phyloP scores from a whole-genome alignment of 2,113 vertebrate species.

The Tragelaphus strepsiceros region DNA sequence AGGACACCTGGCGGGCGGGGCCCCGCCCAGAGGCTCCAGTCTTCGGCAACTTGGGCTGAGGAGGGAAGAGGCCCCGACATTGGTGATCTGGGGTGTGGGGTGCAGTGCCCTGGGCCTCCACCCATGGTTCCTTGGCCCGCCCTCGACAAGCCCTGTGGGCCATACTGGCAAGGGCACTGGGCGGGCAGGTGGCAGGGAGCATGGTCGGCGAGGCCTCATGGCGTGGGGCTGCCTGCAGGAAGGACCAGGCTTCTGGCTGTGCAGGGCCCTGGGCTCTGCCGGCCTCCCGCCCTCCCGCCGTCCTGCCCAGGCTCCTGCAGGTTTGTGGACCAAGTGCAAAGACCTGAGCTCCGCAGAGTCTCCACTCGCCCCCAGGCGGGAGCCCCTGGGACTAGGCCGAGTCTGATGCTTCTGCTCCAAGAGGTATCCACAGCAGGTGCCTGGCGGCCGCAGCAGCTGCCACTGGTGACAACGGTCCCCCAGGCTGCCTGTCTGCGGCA shows the following conservation, averaged over 20 bases:
- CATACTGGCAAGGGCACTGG: accelerated
- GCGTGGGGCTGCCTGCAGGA: not conserved
- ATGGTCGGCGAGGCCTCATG: accelerated
- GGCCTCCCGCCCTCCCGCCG: accelerated
- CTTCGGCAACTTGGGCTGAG: not conserved
- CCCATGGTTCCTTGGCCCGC: accelerated
- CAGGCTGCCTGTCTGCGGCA: not conserved
- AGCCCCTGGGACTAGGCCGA: not conserved
- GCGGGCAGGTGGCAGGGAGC: not conserved
- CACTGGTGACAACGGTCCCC: accelerated
- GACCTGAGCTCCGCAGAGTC: too few species aligned
- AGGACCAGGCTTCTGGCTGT: not conserved
- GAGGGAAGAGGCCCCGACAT: too few species aligned
- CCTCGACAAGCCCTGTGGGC: accelerated
- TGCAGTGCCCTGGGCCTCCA: too few species aligned
- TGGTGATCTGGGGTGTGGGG: too few species aligned
- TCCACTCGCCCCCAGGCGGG: not conserved
- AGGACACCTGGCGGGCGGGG: not conserved
- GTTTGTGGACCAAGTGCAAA: accelerated
- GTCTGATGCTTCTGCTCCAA: accelerated
- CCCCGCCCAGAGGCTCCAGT: not conserved
- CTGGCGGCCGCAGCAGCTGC: accelerated
- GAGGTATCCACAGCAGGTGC: not conserved
- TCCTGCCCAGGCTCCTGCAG: not conserved
- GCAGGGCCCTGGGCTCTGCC: not conserved